These are phyloP conservation scores for Coracopsis vasa DNA, from an alignment of 2,113 vertebrate species.

Conservation along the genomic window DNA sequence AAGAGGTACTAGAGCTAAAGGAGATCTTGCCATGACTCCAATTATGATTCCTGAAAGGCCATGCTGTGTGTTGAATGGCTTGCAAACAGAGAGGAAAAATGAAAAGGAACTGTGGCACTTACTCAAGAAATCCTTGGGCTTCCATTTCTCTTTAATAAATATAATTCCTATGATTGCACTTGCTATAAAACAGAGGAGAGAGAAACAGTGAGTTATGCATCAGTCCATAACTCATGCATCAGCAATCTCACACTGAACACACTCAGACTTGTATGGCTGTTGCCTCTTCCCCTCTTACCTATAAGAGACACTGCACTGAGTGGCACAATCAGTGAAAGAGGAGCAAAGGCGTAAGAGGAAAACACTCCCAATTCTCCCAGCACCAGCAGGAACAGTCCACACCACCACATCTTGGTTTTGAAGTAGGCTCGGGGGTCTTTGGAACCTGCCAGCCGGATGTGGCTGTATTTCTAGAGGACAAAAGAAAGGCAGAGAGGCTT, in stretches of 20 bases:
- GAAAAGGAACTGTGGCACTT: conserved; percentile 67
- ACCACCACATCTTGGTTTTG: conserved; percentile 94
- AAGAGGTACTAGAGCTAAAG: not conserved
- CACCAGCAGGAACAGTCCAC: conserved; percentile 84
- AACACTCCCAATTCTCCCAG: conserved; percentile 90
- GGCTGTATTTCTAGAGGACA: conserved; percentile 87
- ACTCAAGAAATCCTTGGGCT: conserved; percentile 91
- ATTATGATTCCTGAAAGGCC: not conserved
- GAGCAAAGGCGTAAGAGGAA: conserved; percentile 91
- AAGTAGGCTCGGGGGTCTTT: conserved; percentile 90
- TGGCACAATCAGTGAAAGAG: conserved; percentile 87
- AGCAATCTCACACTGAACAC: not conserved
- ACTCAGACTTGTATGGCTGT: fast-evolving
- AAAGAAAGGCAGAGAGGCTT: not conserved
- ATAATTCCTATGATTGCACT: conserved; percentile 94
- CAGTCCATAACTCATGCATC: not conserved
- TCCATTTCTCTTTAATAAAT: conserved; percentile 94
- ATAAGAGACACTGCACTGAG: conserved; percentile 90
- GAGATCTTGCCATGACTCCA: not conserved
- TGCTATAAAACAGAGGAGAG: conserved; percentile 68
- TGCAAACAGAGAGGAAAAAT: not conserved
- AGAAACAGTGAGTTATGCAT: not conserved
- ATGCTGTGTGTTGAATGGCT: not conserved
- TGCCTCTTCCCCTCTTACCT: conserved; percentile 69
- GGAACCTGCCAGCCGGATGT: conserved; percentile 83